phyloP scores from a whole-genome alignment of 1,140 invertebrate species.

The Kradibia gibbosae region DNA sequence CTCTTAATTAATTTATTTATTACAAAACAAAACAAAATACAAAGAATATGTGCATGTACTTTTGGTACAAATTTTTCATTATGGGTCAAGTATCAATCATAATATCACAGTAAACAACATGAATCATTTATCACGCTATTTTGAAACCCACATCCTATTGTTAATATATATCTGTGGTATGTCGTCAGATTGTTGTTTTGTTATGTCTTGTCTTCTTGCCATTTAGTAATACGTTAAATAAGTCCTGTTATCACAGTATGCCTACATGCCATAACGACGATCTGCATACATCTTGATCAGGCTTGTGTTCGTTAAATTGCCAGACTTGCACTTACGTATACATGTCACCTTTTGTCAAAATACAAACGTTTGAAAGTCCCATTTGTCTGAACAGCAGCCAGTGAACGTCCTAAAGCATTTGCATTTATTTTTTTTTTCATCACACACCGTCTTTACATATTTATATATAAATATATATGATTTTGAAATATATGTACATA shows the following conservation, averaged over 20 bases:
- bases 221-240: conserved; percentile 63
- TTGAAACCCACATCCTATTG: conserved; percentile 46
- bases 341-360: conserved; percentile 53
- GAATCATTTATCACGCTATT: conserved; percentile 45
- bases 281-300: conserved; percentile 53
- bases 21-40: too few relatives aligned
- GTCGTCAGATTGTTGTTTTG: conserved; percentile 68
- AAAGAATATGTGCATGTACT: neutral
- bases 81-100: conserved; percentile 35
- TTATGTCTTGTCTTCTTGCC: conserved; percentile 68
- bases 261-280: conserved; percentile 48
- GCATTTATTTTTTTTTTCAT: conserved; percentile 45
- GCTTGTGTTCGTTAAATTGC: conserved; percentile 67
- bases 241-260: conserved; percentile 58
- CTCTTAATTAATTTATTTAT: too few relatives aligned
- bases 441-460: conserved; percentile 29
- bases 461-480: neutral
- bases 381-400: conserved; percentile 53
- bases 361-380: conserved; percentile 53
- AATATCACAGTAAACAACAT: conserved; percentile 41
- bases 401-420: conserved; percentile 47
- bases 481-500: neutral
- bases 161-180: conserved; percentile 66
- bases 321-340: conserved; percentile 68
- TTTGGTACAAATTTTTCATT: conserved; percentile 4